Base-by-base conservation (phyloP, 2,797 vertebrate genomes). In the Corythornis leucogaster region DNA sequence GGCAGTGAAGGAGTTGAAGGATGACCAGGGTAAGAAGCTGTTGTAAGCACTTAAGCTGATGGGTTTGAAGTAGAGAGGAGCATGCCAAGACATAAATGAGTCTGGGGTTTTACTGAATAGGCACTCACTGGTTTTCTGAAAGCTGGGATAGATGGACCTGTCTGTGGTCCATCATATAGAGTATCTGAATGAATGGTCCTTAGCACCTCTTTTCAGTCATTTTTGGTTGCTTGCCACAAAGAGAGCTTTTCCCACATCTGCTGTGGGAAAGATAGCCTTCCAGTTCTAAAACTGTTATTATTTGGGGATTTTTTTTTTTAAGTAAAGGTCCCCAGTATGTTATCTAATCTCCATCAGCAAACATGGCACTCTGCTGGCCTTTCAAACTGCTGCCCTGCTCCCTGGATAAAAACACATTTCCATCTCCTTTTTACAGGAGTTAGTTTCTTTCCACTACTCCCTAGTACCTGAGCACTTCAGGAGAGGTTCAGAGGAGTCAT, bases 211-310 rank as follows among this genome's bases (percentile, higher is more conserved):
- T 94, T 77, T 70, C 69, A 84, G 77, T 92, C 85, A 33, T 45
- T 90, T 89, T 85, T 92, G 91, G 91, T 94, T 94, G 61, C 33
- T 88, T 74, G 94, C 64, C 92, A 79, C 54, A 67, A 15, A 45
- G 33, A 31, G 77, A 91, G 80, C 75, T 70, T 91, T 87, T 19
- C 67, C 61, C 33, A 73, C 57, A 38, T 50, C 87, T 62, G 85
- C 84, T 83, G 17, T 54, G 88, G 91, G 92, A 81, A 92, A 93
- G 12, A 33, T n/a, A 20, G n/a, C 76, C 79, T 94, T 73, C 82
- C 61, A n/a, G 31, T 78, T 88, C 43, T 38, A 30, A 64, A 57
- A 12, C 30, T 86, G 73, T 82, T 69, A 2, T 19, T 38, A 53
- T 64, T 19, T 5, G 12, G 48, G 54, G 24, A 5, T 28, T 31